A percentile compares a stretch with the other conserved stretches of the same genome.
These are phyloP conservation scores for Cryptoprocta ferox DNA, from an alignment of 2,797 vertebrate species.

Conservation along the genomic window DNA sequence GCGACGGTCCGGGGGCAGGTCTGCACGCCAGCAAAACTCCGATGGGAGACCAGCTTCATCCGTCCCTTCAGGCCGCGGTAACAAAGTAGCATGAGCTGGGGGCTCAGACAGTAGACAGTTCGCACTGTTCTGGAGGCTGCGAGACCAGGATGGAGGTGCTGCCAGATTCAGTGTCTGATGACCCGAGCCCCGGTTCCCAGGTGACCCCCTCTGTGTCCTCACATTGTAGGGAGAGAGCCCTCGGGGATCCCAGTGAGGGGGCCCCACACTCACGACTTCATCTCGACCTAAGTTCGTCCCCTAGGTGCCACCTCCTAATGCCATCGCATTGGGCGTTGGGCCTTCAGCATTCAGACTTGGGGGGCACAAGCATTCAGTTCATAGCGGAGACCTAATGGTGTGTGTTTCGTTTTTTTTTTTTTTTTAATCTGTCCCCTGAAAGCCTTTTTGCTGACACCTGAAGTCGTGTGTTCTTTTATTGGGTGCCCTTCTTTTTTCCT, in stretches of 20 bases:
- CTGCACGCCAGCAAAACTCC: neutral
- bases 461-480: neutral
- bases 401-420: neutral
- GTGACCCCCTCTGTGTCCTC: neutral
- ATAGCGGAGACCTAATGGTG: neutral
- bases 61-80: neutral
- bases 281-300: neutral
- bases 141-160: neutral
- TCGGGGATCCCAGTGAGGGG: neutral
- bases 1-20: rapidly evolving
- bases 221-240: rapidly evolving
- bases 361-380: neutral
- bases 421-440: neutral
- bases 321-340: neutral
- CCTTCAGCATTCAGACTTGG: neutral
- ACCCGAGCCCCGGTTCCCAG: neutral
- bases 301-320: neutral
- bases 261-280: neutral
- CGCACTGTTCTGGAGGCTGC: neutral
- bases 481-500: neutral
- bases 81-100: neutral
- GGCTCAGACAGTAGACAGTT: rapidly evolving
- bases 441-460: neutral
- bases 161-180: rapidly evolving
- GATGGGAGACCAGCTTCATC: neutral